These are phyloP conservation scores for Trialeurodes vaporariorum DNA, from an alignment of 1,140 invertebrate species.

Conservation along the genomic window DNA sequence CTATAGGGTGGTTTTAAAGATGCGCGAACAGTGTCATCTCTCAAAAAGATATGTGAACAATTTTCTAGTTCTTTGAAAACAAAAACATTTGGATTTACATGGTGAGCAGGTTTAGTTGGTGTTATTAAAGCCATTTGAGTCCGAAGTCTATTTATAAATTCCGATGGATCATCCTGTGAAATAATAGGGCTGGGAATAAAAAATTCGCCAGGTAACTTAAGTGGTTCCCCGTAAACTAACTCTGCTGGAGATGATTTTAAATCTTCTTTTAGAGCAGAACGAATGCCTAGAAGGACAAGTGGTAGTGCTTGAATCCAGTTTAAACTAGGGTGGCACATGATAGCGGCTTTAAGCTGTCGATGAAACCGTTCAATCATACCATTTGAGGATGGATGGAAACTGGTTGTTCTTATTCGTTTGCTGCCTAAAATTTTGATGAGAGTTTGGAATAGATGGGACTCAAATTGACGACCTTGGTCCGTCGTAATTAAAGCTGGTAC, in stretches of 20 bases:
- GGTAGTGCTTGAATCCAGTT: conserved; percentile 22
- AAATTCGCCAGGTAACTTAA: conserved; percentile 10
- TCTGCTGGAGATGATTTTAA: conserved; percentile 23
- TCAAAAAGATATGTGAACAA: conserved; percentile 4
- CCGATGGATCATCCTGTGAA: background rate
- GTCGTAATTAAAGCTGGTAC: conserved; percentile 26
- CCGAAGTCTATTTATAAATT: background rate
- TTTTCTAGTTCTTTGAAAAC: conserved; percentile 6
- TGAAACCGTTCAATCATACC: conserved; percentile 27
- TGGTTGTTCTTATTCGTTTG: conserved; percentile 25
- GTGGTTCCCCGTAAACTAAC: conserved; percentile 18
- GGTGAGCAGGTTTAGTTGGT: background rate
- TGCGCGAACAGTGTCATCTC: conserved; percentile 4
- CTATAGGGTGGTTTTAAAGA: conserved; percentile 8
- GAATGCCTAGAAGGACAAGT: conserved; percentile 23
- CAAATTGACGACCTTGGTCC: conserved; percentile 31
- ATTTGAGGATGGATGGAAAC: conserved; percentile 32
- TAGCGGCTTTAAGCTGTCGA: conserved; percentile 32
- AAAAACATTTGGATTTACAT: background rate
- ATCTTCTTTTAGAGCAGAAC: conserved; percentile 12
- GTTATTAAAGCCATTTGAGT: conserved; percentile 2
- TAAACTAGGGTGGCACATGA: conserved; percentile 22
- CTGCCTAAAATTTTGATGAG: background rate
- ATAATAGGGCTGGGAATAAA: background rate
- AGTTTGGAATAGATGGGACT: conserved; percentile 14